phyloP scores from a whole-genome alignment of 2,797 vertebrate species.

The Tadarida brasiliensis region DNA sequence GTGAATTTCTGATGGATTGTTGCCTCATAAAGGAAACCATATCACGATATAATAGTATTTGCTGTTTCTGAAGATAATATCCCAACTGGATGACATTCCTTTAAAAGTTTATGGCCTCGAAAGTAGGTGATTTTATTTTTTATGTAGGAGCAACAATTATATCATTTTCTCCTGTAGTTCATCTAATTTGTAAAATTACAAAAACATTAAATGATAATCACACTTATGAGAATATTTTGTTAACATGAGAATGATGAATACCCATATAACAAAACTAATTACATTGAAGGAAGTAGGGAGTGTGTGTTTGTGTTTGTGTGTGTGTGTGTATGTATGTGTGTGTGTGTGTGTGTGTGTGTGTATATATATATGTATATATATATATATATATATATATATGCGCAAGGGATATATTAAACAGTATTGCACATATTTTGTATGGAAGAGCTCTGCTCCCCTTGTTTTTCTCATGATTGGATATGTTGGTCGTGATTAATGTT shows the following conservation, averaged over 20 bases:
- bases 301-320: too few relatives aligned
- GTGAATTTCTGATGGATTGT: slow-evolving; percentile 50
- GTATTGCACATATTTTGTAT: neutral
- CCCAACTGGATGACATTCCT: neutral
- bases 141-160: neutral
- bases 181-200: slow-evolving; percentile 49
- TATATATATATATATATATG: neutral
- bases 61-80: neutral
- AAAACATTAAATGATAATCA: slow-evolving; percentile 10
- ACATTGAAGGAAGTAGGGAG: neutral
- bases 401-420: neutral
- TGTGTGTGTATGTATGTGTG: too few relatives aligned
- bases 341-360: too few relatives aligned
- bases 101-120: slow-evolving; percentile 43
- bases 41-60: slow-evolving; percentile 18
- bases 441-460: neutral
- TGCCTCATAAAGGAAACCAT: slow-evolving; percentile 18
- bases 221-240: slow-evolving; percentile 10
- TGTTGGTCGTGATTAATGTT: neutral
- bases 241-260: neutral
- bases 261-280: neutral
- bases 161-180: neutral
- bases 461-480: neutral
- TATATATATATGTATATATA: too few relatives aligned
- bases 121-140: slow-evolving; percentile 29